Conservation (phyloP, 1,140 invertebrate genomes). For the Onthophagus taurus region DNA sequence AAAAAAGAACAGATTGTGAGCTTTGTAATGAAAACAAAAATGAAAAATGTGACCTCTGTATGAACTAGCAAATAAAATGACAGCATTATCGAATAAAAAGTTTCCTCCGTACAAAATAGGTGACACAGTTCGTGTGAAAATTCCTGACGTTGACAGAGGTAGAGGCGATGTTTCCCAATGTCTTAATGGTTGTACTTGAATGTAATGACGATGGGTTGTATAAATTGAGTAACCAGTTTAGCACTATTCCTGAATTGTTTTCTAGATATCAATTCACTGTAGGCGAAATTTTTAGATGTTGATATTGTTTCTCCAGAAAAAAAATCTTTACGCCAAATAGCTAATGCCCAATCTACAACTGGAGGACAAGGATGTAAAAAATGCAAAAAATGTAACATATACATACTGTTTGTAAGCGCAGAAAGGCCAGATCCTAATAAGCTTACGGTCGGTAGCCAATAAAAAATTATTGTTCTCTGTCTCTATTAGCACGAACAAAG, state of each 20-base stretch:
- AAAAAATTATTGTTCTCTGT: no score
- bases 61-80: conserved; percentile 10
- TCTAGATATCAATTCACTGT: conserved; percentile 1
- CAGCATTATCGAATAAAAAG: neutral
- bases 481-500: no score
- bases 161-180: conserved; percentile 1
- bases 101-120: conserved; percentile 4
- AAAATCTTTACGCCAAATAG: neutral
- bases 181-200: conserved; percentile 6
- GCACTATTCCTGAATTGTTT: neutral
- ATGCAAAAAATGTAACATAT: no score
- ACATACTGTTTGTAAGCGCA: no score
- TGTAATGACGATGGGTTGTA: conserved; percentile 10
- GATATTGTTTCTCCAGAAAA: neutral
- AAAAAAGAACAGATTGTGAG: no score
- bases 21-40: no score
- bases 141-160: conserved; percentile 11
- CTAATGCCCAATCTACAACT: neutral
- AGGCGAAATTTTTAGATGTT: neutral
- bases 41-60: neutral
- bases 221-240: conserved; percentile 4
- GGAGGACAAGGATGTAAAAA: conserved; percentile 1
- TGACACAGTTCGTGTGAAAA: conserved; percentile 7
- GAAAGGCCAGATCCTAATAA: no score
- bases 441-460: no score